Conservation (phyloP, 23 tunicate genomes). For the Diplosoma virens region DNA sequence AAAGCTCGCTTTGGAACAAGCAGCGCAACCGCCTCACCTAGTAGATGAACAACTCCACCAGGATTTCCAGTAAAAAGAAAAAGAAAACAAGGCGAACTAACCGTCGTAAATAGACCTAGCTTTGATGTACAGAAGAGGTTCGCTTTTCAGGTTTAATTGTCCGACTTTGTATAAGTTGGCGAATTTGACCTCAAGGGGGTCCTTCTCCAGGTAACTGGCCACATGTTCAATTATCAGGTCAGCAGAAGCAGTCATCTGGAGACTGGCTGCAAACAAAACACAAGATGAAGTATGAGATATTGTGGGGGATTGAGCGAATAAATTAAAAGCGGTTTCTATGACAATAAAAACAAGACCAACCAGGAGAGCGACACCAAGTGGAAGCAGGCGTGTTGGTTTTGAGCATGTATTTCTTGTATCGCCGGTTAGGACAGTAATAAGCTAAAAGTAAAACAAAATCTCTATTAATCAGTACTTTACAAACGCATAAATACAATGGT, state of each 20-base stretch:
- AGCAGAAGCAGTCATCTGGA: conserved; percentile 55
- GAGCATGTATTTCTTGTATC: conserved; percentile 21
- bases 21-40: too few relatives aligned
- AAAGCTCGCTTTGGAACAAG: too few relatives aligned
- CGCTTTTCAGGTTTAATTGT: conserved; percentile 8
- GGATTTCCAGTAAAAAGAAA: too few relatives aligned
- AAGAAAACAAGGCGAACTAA: too few relatives aligned
- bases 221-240: conserved; percentile 51
- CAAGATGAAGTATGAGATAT: too few relatives aligned
- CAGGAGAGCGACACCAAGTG: conserved; percentile 83
- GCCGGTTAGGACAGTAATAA: conserved; percentile 69
- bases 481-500: too few relatives aligned
- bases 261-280: conserved; percentile 28
- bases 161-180: conserved; percentile 52
- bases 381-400: conserved; percentile 64
- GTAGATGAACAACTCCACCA: too few relatives aligned
- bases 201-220: conserved; percentile 18
- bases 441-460: conserved; percentile 18
- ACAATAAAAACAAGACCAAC: background rate
- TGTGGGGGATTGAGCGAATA: too few relatives aligned
- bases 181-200: conserved; percentile 44
- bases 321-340: too few relatives aligned
- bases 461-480: background rate
- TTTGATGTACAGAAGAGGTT: background rate
- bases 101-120: background rate